Evolutionary conservation across 1,140 invertebrate genomes (phyloP).

Genomic region (Stegodyphus mimosarum): DNA sequence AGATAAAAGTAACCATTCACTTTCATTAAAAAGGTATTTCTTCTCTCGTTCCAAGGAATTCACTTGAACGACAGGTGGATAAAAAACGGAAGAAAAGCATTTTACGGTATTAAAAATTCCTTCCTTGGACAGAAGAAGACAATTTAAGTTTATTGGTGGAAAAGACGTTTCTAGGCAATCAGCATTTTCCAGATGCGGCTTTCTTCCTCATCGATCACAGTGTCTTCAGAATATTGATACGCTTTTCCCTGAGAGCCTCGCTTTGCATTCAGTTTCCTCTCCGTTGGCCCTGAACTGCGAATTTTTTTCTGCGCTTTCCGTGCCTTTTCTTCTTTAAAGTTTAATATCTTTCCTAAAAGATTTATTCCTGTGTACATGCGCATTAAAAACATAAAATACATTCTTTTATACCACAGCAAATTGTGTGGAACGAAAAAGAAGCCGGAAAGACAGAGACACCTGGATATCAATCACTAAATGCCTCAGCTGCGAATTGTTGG

Average conservation of each 20-base stretch:
- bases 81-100: too few relatives aligned
- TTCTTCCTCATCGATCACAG: conserved; percentile 17
- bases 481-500: not conserved
- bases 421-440: conserved; percentile 20
- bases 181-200: conserved; percentile 33
- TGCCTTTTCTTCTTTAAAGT: conserved; percentile 21
- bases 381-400: conserved; percentile 12
- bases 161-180: conserved; percentile 15
- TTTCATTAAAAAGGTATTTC: too few relatives aligned
- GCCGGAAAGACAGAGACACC: conserved; percentile 20
- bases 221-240: conserved; percentile 26
- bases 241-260: conserved; percentile 9
- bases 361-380: conserved; percentile 28
- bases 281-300: not conserved
- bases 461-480: conserved; percentile 32
- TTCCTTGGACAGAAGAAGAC: conserved; percentile 4
- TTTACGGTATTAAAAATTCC: conserved; percentile 29
- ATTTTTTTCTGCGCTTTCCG: not conserved
- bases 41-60: too few relatives aligned
- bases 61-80: too few relatives aligned
- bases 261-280: conserved; percentile 12
- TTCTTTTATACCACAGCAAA: conserved; percentile 25
- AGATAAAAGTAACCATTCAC: too few relatives aligned
- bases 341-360: conserved; percentile 22
- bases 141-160: conserved; percentile 20